Evolutionary conservation across 1,140 invertebrate genomes (phyloP), one percentile per base, ranked within the genome.

Genomic region (Agrypnia vestita): DNA sequence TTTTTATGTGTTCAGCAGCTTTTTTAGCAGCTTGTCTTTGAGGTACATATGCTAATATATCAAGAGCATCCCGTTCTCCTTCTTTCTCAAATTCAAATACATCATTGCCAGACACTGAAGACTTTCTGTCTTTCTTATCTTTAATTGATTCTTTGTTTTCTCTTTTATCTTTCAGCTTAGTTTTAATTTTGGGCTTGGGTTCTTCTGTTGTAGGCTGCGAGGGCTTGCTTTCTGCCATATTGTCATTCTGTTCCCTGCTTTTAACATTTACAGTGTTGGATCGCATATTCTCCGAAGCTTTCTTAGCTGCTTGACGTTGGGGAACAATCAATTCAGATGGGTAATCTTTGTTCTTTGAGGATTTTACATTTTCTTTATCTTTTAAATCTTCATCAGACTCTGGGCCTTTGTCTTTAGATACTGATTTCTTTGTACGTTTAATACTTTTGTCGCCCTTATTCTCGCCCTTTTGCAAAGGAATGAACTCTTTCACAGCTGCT

Each of bases 1-100:
- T 96, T 84, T 97, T 96, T 53, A 97, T 95, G 84, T 96, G 95
- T 83, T 96, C 95, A 11, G 95, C 95, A 3, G 96, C 96, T 86
- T 97, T 97, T 85, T 96, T 97, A 47, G 96, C 96, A 4, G 96
- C 96, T 88, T 96, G 95, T 51, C 96, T 88, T 86, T 97, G 96
- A 0, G 96, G 96, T 49, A 97, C 96, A 87, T 96, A 96, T 0
- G 95, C 93, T 15, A 96, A 89, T 80, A 95, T 93, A 84, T 96
- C 95, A 77, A 91, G 91, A 55, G 91, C 91, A 80, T 91, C 85
- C 82, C 91, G 90, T 53, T 92, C 92, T 77, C 88, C 89, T 43
- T 93, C 91, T 80, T 92, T 91, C 82, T 93, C 92, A 80, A 93
- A 91, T 79, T 93, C 92, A 84, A 92, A 92, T 9, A 93, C 87